Base-by-base conservation (phyloP, 2,113 vertebrate species). In the Psephotus haematonotus region DNA sequence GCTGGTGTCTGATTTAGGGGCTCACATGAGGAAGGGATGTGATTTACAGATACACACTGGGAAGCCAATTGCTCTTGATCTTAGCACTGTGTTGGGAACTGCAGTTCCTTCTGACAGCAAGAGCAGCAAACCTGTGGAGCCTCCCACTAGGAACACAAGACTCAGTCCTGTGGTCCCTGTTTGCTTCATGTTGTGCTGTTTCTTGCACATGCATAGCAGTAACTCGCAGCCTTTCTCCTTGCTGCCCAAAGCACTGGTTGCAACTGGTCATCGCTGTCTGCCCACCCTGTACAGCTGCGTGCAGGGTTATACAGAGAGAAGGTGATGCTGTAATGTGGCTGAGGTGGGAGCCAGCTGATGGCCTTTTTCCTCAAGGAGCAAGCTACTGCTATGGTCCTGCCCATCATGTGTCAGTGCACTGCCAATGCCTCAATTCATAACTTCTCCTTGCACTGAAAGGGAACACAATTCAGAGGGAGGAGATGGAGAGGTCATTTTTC, bases 51-150 rank as follows among this genome's bases (percentile, higher is more conserved):
- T 11, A 24, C 52, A 8, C 19, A 1, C 49, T 29, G 70, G 57
- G 91, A 94, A 95, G 27, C 84, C 44, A 62, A 5, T 18, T 90
- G 69, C 70, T 67, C 74, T 79, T 41, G 52, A 70, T 92, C 72
- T 67, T 41, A 70, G 78, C 50, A 17, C 33, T 39, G 23, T 0
- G 0, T 28, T 85, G 78, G 69, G 65, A 82, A 5, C 9, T 17
- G 82, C 43, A 39, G 41, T 46, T 90, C 12, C 74, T 84, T 46
- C 8, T 4, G 0, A 28, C 72, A 67, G 83, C 80, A 49, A 15
- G 46, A 94, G 83, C 78, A 79, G 85, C 65, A 72, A 72, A 79
- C 52, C 39, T 80, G 44, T 15, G 47, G 33, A 52, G 18, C 35
- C 17, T 82, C 65, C 69, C 57, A 6, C 10, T 5, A 47, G 28